Evolutionary conservation across 2,888 invertebrate species (phyloP).

Genomic region (Agriopis marginaria): DNA sequence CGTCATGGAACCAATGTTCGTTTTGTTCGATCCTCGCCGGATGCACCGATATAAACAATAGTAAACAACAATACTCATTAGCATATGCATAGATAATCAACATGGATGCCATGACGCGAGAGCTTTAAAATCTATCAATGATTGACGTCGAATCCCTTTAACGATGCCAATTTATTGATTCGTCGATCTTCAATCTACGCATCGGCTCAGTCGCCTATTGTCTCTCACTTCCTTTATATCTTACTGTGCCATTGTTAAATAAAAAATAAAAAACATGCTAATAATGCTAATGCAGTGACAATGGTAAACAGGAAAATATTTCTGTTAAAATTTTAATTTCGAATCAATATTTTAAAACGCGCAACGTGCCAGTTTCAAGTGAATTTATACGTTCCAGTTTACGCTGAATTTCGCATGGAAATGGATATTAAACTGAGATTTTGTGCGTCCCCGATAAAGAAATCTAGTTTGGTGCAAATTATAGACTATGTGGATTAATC

Average conservation of each 20-base stretch:
- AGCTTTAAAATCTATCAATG: conserved; percentile 43
- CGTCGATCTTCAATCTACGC: conserved; percentile 45
- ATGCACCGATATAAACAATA: conserved; percentile 47
- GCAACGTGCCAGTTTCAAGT: conserved; percentile 13
- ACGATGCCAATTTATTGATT: conserved; percentile 57
- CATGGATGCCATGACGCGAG: conserved; percentile 43
- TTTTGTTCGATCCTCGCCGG: conserved; percentile 19
- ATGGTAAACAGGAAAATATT: neutral
- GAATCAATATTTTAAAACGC: conserved; percentile 12
- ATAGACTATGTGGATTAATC: conserved; percentile 21
- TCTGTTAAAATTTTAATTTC: neutral
- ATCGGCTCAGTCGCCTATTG: conserved; percentile 54
- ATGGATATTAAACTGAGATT: conserved; percentile 23
- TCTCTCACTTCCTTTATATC: conserved; percentile 52
- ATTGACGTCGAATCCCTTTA: conserved; percentile 51
- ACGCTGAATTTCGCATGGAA: conserved; percentile 38
- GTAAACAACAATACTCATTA: conserved; percentile 41
- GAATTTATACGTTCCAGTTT: conserved; percentile 35
- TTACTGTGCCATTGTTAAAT: conserved; percentile 11
- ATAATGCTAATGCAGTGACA: conserved; percentile 4
- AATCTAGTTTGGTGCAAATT: conserved; percentile 40
- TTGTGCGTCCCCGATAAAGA: conserved; percentile 44
- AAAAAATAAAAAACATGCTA: neutral
- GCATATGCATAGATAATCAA: conserved; percentile 41
- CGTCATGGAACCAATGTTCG: conserved; percentile 47